phyloP scores from a whole-genome alignment of 2,113 vertebrate species.

The Nothobranchius kuhntae region DNA sequence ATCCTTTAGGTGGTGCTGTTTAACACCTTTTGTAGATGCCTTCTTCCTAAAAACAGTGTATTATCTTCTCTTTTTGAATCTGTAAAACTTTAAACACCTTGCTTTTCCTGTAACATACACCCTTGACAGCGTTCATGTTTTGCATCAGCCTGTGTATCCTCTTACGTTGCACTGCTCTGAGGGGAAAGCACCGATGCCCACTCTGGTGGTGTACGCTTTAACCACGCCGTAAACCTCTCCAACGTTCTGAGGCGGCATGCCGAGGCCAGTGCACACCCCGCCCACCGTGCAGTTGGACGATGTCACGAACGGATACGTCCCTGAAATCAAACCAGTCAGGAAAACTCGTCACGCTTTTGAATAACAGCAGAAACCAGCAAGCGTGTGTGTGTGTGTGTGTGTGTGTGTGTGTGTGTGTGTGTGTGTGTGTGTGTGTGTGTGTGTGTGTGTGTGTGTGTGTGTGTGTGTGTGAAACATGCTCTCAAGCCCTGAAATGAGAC shows the following conservation, averaged over 20 bases:
- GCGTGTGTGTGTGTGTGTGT: too few species aligned
- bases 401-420: too few species aligned
- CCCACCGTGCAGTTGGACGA: slow-evolving; percentile 98
- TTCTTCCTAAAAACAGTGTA: too few species aligned
- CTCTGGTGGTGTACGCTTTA: slow-evolving; percentile 94
- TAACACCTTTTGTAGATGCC: background rate
- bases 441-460: too few species aligned
- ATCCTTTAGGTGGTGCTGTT: slow-evolving; percentile 37
- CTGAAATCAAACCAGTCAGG: slow-evolving; percentile 67
- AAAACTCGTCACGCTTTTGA: background rate
- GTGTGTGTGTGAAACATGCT: too few species aligned
- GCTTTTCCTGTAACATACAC: background rate
- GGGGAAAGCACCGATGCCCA: slow-evolving; percentile 96
- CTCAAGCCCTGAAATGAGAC: too few species aligned
- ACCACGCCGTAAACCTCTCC: slow-evolving; percentile 95
- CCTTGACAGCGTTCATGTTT: background rate
- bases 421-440: too few species aligned
- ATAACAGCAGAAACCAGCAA: too few species aligned
- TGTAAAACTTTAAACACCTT: background rate
- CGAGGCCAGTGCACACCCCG: slow-evolving; percentile 94
- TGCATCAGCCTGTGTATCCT: background rate
- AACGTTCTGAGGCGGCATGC: slow-evolving; percentile 93
- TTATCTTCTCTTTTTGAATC: background rate
- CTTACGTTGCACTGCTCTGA: slow-evolving; percentile 95
- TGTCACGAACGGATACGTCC: slow-evolving; percentile 96